These are phyloP conservation scores for Digitonthophagus gazella DNA, from an alignment of 2,888 invertebrate species.

Conservation along the genomic window DNA sequence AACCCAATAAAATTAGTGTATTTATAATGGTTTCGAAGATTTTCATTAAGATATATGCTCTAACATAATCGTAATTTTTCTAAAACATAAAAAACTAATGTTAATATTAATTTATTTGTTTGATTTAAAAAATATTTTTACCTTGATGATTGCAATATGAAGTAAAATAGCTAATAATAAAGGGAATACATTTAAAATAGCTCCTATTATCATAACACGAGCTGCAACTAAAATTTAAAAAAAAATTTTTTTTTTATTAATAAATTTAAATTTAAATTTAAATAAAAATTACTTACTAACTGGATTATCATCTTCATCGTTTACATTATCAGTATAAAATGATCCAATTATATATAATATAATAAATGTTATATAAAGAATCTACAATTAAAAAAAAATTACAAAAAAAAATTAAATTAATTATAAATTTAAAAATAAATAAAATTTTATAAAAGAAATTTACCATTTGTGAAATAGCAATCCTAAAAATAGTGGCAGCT, in stretches of 20 bases:
- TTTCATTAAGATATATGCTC: slow-evolving; percentile 23
- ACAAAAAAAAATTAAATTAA: background rate
- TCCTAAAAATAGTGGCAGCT: slow-evolving; percentile 2
- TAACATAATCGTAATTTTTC: slow-evolving; percentile 22
- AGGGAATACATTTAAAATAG: slow-evolving; percentile 24
- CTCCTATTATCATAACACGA: slow-evolving; percentile 13
- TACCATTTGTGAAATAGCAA: slow-evolving; percentile 30
- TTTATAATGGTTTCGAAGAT: slow-evolving; percentile 23
- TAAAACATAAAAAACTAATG: slow-evolving; percentile 20
- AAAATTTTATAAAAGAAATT: slow-evolving; percentile 26
- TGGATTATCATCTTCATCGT: background rate
- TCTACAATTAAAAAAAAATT: slow-evolving; percentile 6
- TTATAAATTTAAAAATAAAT: slow-evolving; percentile 11
- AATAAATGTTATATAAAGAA: slow-evolving; percentile 14
- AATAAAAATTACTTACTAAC: background rate
- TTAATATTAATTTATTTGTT: no score
- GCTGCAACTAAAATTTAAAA: slow-evolving; percentile 17
- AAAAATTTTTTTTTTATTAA: background rate
- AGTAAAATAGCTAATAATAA: slow-evolving; percentile 25
- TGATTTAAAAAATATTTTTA: slow-evolving; percentile 23
- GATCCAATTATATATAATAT: slow-evolving; percentile 11
- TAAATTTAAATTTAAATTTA: background rate
- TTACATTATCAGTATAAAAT: slow-evolving; percentile 3
- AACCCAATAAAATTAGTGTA: slow-evolving; percentile 19
- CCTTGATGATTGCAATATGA: slow-evolving; percentile 23